These are phyloP conservation scores for Caranx ignobilis DNA, from an alignment of 2,113 vertebrate genomes.

Conservation along the genomic window DNA sequence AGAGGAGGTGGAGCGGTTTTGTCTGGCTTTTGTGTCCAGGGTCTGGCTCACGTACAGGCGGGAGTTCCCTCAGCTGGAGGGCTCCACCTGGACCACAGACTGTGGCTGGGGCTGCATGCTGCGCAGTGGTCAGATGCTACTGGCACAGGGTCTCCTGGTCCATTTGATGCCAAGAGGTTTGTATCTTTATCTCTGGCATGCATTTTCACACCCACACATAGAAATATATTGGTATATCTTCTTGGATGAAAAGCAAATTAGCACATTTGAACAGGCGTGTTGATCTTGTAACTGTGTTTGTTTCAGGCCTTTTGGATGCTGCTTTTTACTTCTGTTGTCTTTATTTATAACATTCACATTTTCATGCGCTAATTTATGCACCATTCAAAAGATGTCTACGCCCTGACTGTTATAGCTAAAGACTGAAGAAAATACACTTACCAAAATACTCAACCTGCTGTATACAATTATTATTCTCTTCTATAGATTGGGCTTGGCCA, in stretches of 20 bases:
- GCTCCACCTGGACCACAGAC: slow-evolving; percentile 90
- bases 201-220: neutral
- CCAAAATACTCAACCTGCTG: neutral
- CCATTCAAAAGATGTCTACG: neutral
- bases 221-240: neutral
- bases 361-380: neutral
- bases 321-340: neutral
- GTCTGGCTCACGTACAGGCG: slow-evolving; percentile 92
- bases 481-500: slow-evolving; percentile 87
- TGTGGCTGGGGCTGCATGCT: slow-evolving; percentile 96
- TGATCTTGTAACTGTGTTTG: neutral
- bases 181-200: slow-evolving; percentile 1
- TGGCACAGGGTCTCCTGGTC: slow-evolving; percentile 90
- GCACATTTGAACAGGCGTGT: neutral
- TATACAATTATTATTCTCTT: slow-evolving; percentile 5
- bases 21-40: slow-evolving; percentile 87
- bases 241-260: neutral
- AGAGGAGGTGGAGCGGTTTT: slow-evolving; percentile 90
- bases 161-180: slow-evolving; percentile 89
- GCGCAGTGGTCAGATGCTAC: slow-evolving; percentile 93
- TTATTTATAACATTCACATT: neutral
- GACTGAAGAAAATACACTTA: neutral
- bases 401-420: neutral
- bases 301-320: neutral
- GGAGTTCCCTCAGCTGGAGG: slow-evolving; percentile 90